Base-by-base conservation (phyloP, 2,888 invertebrate genomes). In the Stenolophus ochropezus region DNA sequence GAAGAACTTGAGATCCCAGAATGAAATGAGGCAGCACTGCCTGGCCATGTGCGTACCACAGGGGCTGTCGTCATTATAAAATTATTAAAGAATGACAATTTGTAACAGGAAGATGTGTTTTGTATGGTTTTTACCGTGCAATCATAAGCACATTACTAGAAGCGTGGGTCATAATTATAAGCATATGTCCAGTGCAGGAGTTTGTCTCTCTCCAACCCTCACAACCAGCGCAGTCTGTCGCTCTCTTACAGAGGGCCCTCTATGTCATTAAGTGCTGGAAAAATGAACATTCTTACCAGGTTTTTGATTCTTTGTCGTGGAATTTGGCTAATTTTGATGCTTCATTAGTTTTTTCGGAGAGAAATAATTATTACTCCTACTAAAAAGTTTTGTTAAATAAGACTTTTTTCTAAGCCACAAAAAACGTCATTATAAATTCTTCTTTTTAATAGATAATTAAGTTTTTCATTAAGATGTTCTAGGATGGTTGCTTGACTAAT, bases 11-110 rank as follows among this genome's bases (percentile, higher is more conserved):
- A n/a, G 11, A 53, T 18, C 14, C 27, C 20, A 42, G 42, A 69
- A 42, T 51, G 47, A 74, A 74, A 49, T 51, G 74, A 74, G 23
- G 18, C 56, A 56, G 56, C 20, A n/a, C 6, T 27, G 58, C 47
- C 16, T 20, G 33, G 73, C 47, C 49, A 47, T 49, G 75, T 51
- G 27, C 75, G 65, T 61, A 69, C 20, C 6, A 49, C 23, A 16
- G 78, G 53, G 80, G 69, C 56, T 49, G 51, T 25, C 83, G 85
- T 86, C 86, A 86, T 88, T 87, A 88, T 87, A 87, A 89, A 88
- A 88, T 89, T 88, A 88, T 88, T 87, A 88, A 88, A 88, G 89
- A 88, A 89, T 88, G 89, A 89, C 88, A 88, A 89, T 88, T 88
- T 87, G 87, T 87, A 88, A 88, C 89, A 89, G 89, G 89, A 89